phyloP scores from a whole-genome alignment of 2,797 vertebrate species.

The Notoglanidium macrostoma region DNA sequence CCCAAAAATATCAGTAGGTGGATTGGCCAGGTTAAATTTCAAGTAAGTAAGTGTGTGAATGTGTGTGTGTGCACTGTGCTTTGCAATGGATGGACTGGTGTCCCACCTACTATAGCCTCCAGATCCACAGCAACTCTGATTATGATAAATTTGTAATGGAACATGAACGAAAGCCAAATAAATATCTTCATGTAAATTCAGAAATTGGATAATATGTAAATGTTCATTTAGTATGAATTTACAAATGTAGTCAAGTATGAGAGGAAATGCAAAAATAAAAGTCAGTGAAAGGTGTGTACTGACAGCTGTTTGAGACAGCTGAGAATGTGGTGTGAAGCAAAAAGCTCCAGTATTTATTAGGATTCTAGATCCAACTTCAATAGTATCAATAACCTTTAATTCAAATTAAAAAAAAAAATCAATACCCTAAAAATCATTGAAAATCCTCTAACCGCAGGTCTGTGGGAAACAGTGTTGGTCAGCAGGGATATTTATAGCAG shows the following conservation, averaged over 20 bases:
- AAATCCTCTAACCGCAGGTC: neutral
- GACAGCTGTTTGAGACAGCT: neutral
- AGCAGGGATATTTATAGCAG: conserved; percentile 55
- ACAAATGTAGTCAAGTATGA: neutral
- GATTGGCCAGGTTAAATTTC: neutral
- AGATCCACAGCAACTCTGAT: neutral
- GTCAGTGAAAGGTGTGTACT: neutral
- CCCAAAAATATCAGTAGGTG: neutral
- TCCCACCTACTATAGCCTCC: neutral
- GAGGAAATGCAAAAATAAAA: neutral
- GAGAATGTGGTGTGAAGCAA: neutral
- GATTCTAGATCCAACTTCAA: neutral
- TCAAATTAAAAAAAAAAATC: neutral
- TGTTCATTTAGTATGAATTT: neutral
- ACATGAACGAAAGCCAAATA: neutral
- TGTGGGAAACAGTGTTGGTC: neutral
- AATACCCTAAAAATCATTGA: neutral
- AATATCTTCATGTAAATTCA: neutral
- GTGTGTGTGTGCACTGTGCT: neutral
- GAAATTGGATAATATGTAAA: neutral
- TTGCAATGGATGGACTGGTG: neutral
- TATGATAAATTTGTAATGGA: no score
- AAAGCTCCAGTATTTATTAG: neutral
- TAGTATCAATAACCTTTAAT: neutral
- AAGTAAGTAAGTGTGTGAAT: no score